phyloP scores from a whole-genome alignment of 2,797 vertebrate species.

The Nyctibius grandis region DNA sequence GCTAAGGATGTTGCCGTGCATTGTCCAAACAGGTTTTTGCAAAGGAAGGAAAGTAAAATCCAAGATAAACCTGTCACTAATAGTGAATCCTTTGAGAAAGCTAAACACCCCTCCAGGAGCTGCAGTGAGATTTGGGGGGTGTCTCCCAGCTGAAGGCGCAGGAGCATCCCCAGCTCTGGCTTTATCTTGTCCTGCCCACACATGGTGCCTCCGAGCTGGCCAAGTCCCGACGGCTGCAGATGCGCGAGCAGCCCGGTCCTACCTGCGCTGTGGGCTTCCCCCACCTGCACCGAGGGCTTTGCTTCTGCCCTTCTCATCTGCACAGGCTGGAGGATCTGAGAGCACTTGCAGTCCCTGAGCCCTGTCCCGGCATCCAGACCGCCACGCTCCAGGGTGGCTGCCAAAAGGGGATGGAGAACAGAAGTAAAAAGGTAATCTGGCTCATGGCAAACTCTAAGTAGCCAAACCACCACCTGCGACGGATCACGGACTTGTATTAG shows the following conservation, averaged over 20 bases:
- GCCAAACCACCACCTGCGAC: background rate
- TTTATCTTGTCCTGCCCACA: fast-evolving
- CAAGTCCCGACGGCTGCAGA: fast-evolving
- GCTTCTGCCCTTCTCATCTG: background rate
- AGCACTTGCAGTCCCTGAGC: background rate
- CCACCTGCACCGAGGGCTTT: background rate
- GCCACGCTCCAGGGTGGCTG: background rate
- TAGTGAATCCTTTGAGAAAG: background rate
- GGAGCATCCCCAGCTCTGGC: background rate
- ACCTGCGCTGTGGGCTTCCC: fast-evolving
- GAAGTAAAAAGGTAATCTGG: background rate
- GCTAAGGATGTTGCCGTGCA: background rate
- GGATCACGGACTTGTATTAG: background rate
- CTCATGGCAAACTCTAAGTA: fast-evolving
- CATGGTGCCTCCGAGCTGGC: background rate
- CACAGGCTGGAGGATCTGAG: background rate
- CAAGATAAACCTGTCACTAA: background rate
- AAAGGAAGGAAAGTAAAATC: background rate
- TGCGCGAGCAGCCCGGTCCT: background rate
- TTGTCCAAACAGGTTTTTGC: background rate
- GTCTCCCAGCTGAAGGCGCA: background rate
- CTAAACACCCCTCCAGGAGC: background rate
- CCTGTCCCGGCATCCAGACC: background rate
- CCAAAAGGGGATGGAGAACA: background rate
- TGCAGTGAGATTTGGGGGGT: background rate